phyloP scores from a whole-genome alignment of 2,797 vertebrate genomes.

The Lates japonicus region DNA sequence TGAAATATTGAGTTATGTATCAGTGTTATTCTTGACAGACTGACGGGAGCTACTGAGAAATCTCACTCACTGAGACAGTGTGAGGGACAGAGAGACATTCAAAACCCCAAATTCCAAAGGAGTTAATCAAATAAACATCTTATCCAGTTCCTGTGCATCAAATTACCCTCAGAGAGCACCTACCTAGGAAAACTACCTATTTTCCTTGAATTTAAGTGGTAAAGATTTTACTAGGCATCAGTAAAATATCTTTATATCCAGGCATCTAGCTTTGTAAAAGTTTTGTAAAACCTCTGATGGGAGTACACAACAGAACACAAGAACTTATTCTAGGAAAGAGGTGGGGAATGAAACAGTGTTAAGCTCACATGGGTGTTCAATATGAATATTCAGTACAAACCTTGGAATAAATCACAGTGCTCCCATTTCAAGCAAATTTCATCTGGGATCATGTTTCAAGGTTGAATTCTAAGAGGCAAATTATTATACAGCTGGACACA shows the following conservation, averaged over 20 bases:
- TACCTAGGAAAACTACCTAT: too few species aligned
- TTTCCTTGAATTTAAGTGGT: slow-evolving; percentile 7
- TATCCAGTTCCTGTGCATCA: background rate
- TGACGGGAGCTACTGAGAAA: slow-evolving; percentile 55
- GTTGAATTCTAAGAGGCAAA: slow-evolving; percentile 41
- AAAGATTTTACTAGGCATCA: slow-evolving; percentile 18
- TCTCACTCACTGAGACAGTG: slow-evolving; percentile 41
- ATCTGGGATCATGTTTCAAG: slow-evolving; percentile 40
- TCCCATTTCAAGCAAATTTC: slow-evolving; percentile 44
- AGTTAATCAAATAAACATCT: slow-evolving; percentile 24
- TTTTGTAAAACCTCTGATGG: slow-evolving; percentile 32
- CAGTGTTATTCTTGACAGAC: slow-evolving; percentile 52
- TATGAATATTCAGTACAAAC: slow-evolving; percentile 66
- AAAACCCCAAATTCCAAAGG: slow-evolving; percentile 5
- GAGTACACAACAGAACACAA: slow-evolving; percentile 19
- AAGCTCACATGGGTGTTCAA: slow-evolving; percentile 53
- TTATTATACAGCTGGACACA: slow-evolving; percentile 10
- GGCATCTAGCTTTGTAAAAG: background rate
- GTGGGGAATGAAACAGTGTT: slow-evolving; percentile 17
- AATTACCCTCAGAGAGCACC: background rate
- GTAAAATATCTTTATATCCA: slow-evolving; percentile 24
- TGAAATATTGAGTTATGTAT: slow-evolving; percentile 52
- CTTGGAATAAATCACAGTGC: slow-evolving; percentile 56
- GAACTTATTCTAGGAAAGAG: slow-evolving; percentile 29
- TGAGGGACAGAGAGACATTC: slow-evolving; percentile 35